phyloP scores from a whole-genome alignment of 1,140 invertebrate genomes.

The Drosophila nasuta region DNA sequence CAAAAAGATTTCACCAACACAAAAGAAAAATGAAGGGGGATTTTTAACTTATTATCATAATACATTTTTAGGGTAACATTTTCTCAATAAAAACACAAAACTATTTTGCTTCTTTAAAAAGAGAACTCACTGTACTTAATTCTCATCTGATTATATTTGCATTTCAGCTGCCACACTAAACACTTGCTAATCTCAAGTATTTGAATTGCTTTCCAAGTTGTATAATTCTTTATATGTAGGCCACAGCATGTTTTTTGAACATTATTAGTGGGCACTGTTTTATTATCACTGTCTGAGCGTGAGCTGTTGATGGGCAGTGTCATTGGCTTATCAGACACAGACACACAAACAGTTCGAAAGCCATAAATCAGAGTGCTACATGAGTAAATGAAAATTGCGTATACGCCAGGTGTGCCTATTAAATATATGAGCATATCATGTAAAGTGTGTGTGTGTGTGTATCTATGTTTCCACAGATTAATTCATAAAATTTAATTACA shows the following conservation, averaged over 20 bases:
- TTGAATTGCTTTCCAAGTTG: conserved; percentile 8
- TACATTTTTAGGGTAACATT: too few species aligned
- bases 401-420: conserved; percentile 37
- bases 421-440: conserved; percentile 31
- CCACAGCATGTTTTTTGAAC: not conserved
- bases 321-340: conserved; percentile 21
- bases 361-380: conserved; percentile 43
- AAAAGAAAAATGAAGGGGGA: too few species aligned
- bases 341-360: not conserved
- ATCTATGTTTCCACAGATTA: conserved; percentile 32
- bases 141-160: not conserved
- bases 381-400: conserved; percentile 30
- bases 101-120: too few species aligned
- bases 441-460: conserved; percentile 17
- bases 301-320: conserved; percentile 22
- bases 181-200: not conserved
- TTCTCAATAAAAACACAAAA: too few species aligned
- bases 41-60: too few species aligned
- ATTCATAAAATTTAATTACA: conserved; percentile 81
- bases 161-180: not conserved
- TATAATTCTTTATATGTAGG: not conserved
- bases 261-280: not conserved
- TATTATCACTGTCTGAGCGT: not conserved
- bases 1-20: too few species aligned
- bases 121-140: too few species aligned